Percentiles rank a stretch among this genome's conserved stretches.
These are phyloP conservation scores for Globodera rostochiensis DNA, from an alignment of 1,140 invertebrate species.

Conservation along the genomic window DNA sequence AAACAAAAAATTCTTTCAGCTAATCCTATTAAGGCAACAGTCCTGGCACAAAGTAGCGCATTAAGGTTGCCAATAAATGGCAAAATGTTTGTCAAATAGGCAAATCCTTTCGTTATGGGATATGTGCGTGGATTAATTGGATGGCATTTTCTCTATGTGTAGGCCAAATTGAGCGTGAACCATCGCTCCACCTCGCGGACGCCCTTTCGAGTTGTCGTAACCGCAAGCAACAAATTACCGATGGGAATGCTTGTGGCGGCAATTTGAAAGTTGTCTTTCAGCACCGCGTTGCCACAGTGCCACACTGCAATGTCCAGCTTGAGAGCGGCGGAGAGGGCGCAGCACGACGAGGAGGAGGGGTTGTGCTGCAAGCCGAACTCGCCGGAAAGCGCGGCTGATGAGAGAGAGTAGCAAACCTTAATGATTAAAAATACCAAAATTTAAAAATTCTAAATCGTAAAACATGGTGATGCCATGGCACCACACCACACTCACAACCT, in stretches of 20 bases:
- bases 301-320: conserved; percentile 34
- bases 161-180: conserved; percentile 17
- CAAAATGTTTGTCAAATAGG: too few species aligned
- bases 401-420: conserved; percentile 24
- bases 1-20: too few species aligned
- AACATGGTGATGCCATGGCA: background rate
- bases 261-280: conserved; percentile 39
- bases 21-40: too few species aligned
- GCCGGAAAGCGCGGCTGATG: background rate
- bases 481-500: conserved; percentile 1
- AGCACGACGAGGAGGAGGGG: background rate
- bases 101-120: too few species aligned
- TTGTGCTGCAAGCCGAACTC: background rate
- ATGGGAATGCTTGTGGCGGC: conserved; percentile 24
- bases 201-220: conserved; percentile 12
- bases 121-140: too few species aligned
- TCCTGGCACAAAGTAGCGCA: too few species aligned
- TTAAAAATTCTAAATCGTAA: conserved; percentile 25
- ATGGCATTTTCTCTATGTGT: background rate
- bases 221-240: conserved; percentile 10
- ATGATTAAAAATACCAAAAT: background rate
- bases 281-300: conserved; percentile 36
- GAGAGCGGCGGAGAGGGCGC: conserved; percentile 2
- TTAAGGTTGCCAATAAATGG: too few species aligned
- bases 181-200: conserved; percentile 26